phyloP scores from a whole-genome alignment of 2,113 vertebrate genomes.

The Cynopterus brachyotis region DNA sequence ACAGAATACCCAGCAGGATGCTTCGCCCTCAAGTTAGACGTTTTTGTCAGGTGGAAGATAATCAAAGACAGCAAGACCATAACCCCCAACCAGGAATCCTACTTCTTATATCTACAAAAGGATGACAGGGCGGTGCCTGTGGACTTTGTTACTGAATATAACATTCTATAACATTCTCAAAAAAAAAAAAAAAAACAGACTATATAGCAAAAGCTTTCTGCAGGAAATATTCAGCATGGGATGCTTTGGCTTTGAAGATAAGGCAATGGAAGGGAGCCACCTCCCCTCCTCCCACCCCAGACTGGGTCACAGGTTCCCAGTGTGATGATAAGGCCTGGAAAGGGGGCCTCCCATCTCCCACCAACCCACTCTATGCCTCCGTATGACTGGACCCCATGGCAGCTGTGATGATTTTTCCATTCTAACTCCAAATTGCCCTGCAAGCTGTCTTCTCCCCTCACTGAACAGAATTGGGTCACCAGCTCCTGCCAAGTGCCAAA shows the following conservation, averaged over 20 bases:
- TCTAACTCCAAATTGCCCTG: neutral
- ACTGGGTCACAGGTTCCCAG: neutral
- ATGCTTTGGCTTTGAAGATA: neutral
- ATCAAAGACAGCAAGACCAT: slow-evolving; percentile 39
- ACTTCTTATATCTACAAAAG: neutral
- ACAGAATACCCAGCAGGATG: neutral
- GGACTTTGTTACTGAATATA: neutral
- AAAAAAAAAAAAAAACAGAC: neutral
- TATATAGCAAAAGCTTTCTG: neutral
- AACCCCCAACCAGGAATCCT: neutral
- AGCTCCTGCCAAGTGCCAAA: neutral
- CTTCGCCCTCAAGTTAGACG: neutral
- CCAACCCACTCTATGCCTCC: neutral
- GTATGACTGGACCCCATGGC: neutral
- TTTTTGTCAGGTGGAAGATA: slow-evolving; percentile 24
- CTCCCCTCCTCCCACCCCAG: neutral
- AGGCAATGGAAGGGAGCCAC: neutral
- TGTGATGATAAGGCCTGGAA: neutral
- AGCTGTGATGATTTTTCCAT: neutral
- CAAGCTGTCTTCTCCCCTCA: neutral
- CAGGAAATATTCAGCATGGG: neutral
- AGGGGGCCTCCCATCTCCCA: neutral
- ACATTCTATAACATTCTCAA: neutral
- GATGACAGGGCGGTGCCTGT: neutral
- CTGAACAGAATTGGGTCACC: neutral